Base-by-base conservation (phyloP, 2,797 vertebrate genomes). In the Anisognathus igniventris region DNA sequence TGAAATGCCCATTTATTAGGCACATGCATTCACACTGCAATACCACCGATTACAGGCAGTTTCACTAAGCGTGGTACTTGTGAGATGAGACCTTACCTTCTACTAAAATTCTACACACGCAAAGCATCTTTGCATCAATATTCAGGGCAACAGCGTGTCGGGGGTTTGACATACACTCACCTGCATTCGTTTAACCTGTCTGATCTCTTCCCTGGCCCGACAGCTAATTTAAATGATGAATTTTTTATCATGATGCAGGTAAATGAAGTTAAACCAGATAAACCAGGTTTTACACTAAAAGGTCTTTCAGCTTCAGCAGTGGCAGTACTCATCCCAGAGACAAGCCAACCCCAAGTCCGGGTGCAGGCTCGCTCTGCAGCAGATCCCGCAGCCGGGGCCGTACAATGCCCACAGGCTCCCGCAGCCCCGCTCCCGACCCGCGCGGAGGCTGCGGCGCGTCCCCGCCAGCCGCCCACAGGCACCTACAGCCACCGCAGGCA, bases 351-450 rank as follows among this genome's bases (percentile, higher is more conserved):
- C 40, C 25, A 5, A 27, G 17, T 6, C n/a, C 7, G 6, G 33
- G 25, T 2, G 13, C 16, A 5, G 37, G 50, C 27, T 64, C 6
- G 13, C 11, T 58, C 14, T 9, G 42, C 58, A 2, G 64, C 87
- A 20, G 72, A 27, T 2, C 24, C 21, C 39, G 25, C 42, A 15
- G 62, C 23, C 20, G 21, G 53, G 8, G 28, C 44, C 61, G 16
- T 13, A 6, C 78, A 44, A 15, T 20, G 62, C 47, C 2, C 4
- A 31, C 19, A 53, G 51, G 30, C 18, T 6, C 56, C 73, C 25
- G 8, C 73, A 9, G 54, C 6, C 2, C 4, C 10, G 47, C 51
- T 24, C 37, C 56, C 51, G 0, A 72, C 4, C 50, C 0, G 33
- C 73, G 6, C 7, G 14, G 8, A 8, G 39, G 30, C 76, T 79